Evolutionary conservation across 2,888 invertebrate genomes (phyloP).

Genomic region (Agriopis aurantiaria): DNA sequence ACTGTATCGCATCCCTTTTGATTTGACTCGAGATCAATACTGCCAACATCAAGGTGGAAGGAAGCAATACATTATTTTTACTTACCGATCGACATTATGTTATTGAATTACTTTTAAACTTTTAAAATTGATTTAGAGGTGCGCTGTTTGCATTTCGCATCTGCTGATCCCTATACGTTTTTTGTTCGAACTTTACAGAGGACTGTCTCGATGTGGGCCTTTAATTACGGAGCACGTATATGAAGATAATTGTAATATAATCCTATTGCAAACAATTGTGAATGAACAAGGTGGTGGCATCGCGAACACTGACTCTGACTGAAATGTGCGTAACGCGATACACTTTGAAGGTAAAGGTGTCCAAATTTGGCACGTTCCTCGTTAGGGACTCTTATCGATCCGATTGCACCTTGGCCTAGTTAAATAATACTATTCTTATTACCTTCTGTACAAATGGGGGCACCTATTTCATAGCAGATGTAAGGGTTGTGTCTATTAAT

Average conservation of each 20-base stretch:
- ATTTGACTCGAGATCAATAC: constrained; percentile 54
- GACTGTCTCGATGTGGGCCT: constrained; percentile 79
- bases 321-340: constrained; percentile 67
- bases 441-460: constrained; percentile 35
- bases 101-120: constrained; percentile 85
- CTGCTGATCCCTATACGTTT: constrained; percentile 71
- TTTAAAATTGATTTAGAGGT: constrained; percentile 75
- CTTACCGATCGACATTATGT: constrained; percentile 81
- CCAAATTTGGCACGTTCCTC: constrained; percentile 79
- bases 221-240: constrained; percentile 81
- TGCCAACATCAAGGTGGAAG: constrained; percentile 77
- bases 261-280: constrained; percentile 80
- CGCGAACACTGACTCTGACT: constrained; percentile 59
- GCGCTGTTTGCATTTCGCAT: constrained; percentile 78
- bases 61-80: constrained; percentile 78
- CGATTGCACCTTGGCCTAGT: constrained; percentile 64
- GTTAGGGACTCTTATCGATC: constrained; percentile 47
- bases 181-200: constrained; percentile 66
- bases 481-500: constrained; percentile 70
- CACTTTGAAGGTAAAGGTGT: constrained; percentile 64
- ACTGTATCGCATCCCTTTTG: constrained; percentile 74
- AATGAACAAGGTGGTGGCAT: constrained; percentile 73
- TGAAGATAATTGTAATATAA: constrained; percentile 84
- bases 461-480: constrained; percentile 68
- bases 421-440: constrained; percentile 47